Base-by-base conservation (phyloP, 2,797 vertebrate species). In the Podargus strigoides region DNA sequence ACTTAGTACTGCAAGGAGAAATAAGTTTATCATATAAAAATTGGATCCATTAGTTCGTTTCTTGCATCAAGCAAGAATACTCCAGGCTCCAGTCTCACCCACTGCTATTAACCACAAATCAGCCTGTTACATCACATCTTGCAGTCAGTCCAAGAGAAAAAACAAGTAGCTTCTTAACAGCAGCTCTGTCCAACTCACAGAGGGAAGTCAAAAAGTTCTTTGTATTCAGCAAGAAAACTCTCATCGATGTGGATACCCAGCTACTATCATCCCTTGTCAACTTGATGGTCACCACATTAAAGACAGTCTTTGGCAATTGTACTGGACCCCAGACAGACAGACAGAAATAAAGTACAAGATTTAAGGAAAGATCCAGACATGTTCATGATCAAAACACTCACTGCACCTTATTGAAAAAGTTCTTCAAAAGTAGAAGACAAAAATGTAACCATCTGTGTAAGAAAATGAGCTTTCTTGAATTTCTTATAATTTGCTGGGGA, bases 101-200 rank as follows among this genome's bases (percentile, higher is more conserved):
- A 72, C 34, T 72, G 53, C 69, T 62, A 50, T 81, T 91, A 94
- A 94, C 79, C 89, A 84, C 76, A 92, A 79, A 91, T 88, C 91
- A 89, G 80, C n/a, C 79, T 88, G 83, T 93, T 95, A 91, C 44
- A 92, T 94, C 94, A 91, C 62, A 77, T 87, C 78, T 92, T 89
- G 84, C 74, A 93, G 66, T 36, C 73, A 86, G 85, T 88, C 82
- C 91, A 93, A 92, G 66, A 91, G 32, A 32, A 73, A 86, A 88
- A 95, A 47, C 46, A 85, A 87, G 68, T 32, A 81, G 50, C 53
- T 41, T 41, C 73, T 87, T 39, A 89, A 86, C 68, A 81, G 72
- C 62, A 91, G 69, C 81, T 75, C 79, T 95, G 79, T 92, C 89
- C 82, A 89, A 14, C 64, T 85, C 87, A 10, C 52, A 75, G 49